Conservation (phyloP, 2,888 invertebrate species). For the Sycophila texana region DNA sequence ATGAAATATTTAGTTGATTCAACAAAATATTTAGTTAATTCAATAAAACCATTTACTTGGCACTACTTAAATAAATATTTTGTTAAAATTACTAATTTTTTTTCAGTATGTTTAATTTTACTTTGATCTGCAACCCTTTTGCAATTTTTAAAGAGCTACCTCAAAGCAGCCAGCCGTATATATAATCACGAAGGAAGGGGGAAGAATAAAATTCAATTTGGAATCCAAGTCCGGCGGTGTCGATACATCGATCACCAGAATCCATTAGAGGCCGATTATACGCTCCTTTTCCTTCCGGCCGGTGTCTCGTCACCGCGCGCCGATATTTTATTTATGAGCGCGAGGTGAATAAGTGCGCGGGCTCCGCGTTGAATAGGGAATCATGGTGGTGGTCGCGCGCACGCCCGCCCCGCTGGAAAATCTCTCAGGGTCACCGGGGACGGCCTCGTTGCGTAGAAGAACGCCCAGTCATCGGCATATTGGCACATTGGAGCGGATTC, state of each 20-base stretch:
- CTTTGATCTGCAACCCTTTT: too few relatives aligned
- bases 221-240: too few relatives aligned
- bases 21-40: too few relatives aligned
- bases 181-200: too few relatives aligned
- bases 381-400: background rate
- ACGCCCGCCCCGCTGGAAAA: background rate
- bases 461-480: conserved; percentile 28
- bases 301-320: background rate
- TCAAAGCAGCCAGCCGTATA: too few relatives aligned
- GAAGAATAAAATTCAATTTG: conserved; percentile 13
- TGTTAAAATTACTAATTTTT: too few relatives aligned
- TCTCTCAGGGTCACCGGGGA: background rate
- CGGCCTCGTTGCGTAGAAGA: background rate
- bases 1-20: too few relatives aligned
- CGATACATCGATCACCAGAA: background rate
- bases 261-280: background rate
- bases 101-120: too few relatives aligned
- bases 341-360: background rate
- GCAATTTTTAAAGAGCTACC: too few relatives aligned
- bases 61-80: too few relatives aligned
- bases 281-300: background rate
- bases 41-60: too few relatives aligned
- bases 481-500: background rate
- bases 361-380: background rate
- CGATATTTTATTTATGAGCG: conserved; percentile 14